A percentile compares a stretch with the other conserved stretches of the same genome.
These are phyloP conservation scores for Sylvilagus bachmani DNA, from an alignment of 2,113 vertebrate genomes.

Conservation along the genomic window DNA sequence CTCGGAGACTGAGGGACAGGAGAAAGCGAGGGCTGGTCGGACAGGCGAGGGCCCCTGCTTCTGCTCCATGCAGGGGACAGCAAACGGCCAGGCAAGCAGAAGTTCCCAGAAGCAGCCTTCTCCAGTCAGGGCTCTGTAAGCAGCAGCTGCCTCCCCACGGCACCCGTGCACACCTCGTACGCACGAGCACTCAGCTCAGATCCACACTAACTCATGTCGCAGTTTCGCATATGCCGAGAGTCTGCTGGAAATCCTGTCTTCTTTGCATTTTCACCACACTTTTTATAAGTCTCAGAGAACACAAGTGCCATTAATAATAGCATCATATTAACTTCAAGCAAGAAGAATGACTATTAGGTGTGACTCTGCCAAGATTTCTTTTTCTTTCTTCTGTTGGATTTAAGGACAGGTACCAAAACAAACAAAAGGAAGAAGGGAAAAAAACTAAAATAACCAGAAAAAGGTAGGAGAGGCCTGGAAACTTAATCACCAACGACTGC, in stretches of 20 bases:
- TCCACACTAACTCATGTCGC: background rate
- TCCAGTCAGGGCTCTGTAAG: background rate
- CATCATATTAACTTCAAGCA: background rate
- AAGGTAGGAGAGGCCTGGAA: background rate
- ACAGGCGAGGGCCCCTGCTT: too few relatives aligned
- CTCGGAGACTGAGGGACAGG: too few relatives aligned
- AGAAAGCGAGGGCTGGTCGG: background rate
- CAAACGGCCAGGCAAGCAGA: background rate
- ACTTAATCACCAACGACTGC: background rate
- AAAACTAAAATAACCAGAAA: background rate
- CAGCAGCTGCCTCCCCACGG: background rate
- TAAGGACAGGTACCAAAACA: conserved; percentile 15
- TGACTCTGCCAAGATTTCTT: background rate
- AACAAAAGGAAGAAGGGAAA: background rate
- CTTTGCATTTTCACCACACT: conserved; percentile 24
- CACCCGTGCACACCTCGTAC: background rate
- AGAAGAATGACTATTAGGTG: background rate
- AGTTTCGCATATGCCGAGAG: background rate
- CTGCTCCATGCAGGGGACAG: too few relatives aligned
- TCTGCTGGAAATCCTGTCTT: conserved; percentile 1
- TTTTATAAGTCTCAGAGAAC: conserved; percentile 34
- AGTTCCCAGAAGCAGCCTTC: background rate
- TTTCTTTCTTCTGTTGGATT: background rate
- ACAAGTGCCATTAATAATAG: background rate
- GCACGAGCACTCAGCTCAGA: conserved; percentile 12